A percentile compares a stretch with the other conserved stretches of the same genome.
phyloP scores from a whole-genome alignment of 2,797 vertebrate genomes.

The Schizothorax lantsangensis region DNA sequence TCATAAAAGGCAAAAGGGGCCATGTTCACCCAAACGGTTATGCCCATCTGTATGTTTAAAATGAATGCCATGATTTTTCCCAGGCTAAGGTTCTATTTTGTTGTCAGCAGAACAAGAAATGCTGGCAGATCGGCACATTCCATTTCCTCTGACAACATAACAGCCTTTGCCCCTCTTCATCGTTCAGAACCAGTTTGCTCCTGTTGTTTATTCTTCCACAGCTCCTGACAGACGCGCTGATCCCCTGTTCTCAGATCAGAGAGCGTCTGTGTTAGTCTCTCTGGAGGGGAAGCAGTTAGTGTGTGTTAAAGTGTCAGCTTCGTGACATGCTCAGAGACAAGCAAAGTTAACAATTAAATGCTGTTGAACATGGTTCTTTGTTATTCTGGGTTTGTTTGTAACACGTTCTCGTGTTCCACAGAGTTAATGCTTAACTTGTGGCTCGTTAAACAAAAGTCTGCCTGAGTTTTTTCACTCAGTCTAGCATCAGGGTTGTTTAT shows the following conservation, averaged over 20 bases:
- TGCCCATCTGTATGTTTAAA: constrained; percentile 26
- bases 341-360: constrained; percentile 50
- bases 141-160: constrained; percentile 45
- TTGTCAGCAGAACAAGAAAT: constrained; percentile 25
- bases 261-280: constrained; percentile 34
- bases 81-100: constrained; percentile 29
- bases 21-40: neutral
- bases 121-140: constrained; percentile 33
- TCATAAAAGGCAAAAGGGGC: neutral
- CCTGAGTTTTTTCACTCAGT: constrained; percentile 2
- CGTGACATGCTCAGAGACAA: constrained; percentile 35
- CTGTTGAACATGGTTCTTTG: constrained; percentile 12
- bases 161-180: constrained; percentile 4
- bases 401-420: neutral
- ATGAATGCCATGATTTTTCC: constrained; percentile 1
- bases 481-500: constrained; percentile 1
- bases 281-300: constrained; percentile 38
- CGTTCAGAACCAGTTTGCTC: constrained; percentile 41
- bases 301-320: constrained; percentile 38
- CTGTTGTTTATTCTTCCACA: constrained; percentile 39
- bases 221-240: constrained; percentile 34
- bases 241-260: constrained; percentile 45
- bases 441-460: constrained; percentile 34
- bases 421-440: constrained; percentile 34
- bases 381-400: constrained; percentile 15